Conservation (phyloP, 2,797 vertebrate genomes). For the Apodemus agrarius region DNA sequence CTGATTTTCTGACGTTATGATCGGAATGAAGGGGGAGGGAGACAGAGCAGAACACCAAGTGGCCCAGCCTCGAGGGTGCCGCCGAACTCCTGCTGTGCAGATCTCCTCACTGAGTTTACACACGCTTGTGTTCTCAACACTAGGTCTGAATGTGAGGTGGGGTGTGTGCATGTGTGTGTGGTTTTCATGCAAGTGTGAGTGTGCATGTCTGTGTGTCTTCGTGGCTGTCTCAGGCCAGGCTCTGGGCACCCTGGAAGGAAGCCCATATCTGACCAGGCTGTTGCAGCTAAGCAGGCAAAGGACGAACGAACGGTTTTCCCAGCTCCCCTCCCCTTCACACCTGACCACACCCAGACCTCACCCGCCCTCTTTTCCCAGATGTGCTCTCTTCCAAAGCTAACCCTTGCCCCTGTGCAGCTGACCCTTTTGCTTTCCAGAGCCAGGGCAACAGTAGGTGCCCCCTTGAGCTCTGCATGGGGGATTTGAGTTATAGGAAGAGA, state of each 20-base stretch:
- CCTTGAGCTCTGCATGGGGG: rapidly evolving
- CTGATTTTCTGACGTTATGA: slow-evolving; percentile 82
- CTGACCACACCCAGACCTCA: not conserved
- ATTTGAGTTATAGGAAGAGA: not conserved
- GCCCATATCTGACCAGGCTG: slow-evolving; percentile 31
- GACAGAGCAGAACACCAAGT: slow-evolving; percentile 37
- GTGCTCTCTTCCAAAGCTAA: not conserved
- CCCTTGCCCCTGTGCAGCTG: not conserved
- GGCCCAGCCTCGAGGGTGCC: slow-evolving; percentile 60
- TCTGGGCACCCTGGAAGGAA: slow-evolving; percentile 56
- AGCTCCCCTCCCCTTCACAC: not conserved
- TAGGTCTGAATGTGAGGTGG: slow-evolving; percentile 85
- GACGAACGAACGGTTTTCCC: slow-evolving; percentile 47
- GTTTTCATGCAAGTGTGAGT: not conserved
- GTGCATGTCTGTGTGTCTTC: not conserved
- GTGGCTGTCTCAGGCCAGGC: slow-evolving; percentile 69
- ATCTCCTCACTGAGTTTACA: slow-evolving; percentile 84
- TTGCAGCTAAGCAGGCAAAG: slow-evolving; percentile 57
- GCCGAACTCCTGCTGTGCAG: slow-evolving; percentile 81
- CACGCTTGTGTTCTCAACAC: slow-evolving; percentile 84
- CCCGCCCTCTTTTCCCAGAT: not conserved
- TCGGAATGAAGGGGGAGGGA: slow-evolving; percentile 64
- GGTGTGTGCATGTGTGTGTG: slow-evolving; percentile 63
- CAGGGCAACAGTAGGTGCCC: not conserved
- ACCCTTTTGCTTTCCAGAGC: not conserved